phyloP scores from a whole-genome alignment of 1,140 invertebrate species.

The Leguminivora glycinivorella region DNA sequence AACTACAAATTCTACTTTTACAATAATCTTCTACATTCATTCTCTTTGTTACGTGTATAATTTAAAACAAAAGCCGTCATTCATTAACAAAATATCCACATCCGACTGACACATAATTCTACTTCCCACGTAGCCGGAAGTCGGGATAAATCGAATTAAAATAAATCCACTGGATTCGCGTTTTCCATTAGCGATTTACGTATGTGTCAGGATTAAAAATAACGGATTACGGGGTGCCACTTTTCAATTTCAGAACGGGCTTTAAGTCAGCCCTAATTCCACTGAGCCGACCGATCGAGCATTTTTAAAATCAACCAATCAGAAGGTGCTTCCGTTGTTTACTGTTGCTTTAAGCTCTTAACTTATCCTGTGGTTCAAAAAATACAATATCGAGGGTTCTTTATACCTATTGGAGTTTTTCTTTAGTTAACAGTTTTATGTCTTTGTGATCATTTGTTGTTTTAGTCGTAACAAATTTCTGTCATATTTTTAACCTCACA shows the following conservation, averaged over 20 bases:
- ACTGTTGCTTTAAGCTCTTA: not conserved
- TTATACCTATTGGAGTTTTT: too few species aligned
- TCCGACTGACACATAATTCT: not conserved
- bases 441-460: too few species aligned
- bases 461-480: too few species aligned
- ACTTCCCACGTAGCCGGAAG: slow-evolving; percentile 3
- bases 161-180: slow-evolving; percentile 52
- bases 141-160: slow-evolving; percentile 48
- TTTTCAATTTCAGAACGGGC: slow-evolving; percentile 32
- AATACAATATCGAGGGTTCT: too few species aligned
- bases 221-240: slow-evolving; percentile 33
- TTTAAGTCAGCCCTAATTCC: slow-evolving; percentile 30
- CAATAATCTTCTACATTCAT: too few species aligned
- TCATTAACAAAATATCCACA: not conserved
- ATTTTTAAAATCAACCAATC: slow-evolving; percentile 22
- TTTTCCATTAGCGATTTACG: slow-evolving; percentile 47
- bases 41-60: too few species aligned
- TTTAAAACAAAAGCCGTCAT: not conserved
- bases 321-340: slow-evolving; percentile 4
- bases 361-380: not conserved
- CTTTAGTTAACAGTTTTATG: too few species aligned
- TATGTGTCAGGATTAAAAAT: slow-evolving; percentile 46
- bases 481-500: too few species aligned
- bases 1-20: too few species aligned
- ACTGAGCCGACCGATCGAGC: not conserved